These are phyloP conservation scores for Schizothorax lantsangensis DNA, from an alignment of 2,797 vertebrate genomes.

Conservation along the genomic window DNA sequence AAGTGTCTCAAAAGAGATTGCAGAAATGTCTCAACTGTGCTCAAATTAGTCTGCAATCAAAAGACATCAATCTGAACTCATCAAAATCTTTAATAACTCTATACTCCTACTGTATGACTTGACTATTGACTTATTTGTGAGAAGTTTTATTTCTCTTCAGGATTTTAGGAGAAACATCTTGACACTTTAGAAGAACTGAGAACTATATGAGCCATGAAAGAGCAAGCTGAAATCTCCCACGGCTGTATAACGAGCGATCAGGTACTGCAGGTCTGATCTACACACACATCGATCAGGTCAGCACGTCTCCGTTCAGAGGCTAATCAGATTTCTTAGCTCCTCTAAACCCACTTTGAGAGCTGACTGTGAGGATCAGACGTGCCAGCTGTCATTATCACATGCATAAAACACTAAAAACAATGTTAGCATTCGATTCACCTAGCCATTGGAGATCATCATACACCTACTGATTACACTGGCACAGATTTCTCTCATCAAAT, in stretches of 20 bases:
- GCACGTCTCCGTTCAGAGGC: slow-evolving; percentile 76
- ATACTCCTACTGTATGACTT: not conserved
- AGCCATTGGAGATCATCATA: not conserved
- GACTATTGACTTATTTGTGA: not conserved
- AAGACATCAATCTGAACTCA: not conserved
- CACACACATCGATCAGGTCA: slow-evolving; percentile 75
- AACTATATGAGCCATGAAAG: not conserved
- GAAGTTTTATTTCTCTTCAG: too few species aligned
- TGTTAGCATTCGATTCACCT: slow-evolving; percentile 78
- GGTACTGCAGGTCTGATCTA: not conserved
- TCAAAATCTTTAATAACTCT: not conserved
- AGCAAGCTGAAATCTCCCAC: not conserved
- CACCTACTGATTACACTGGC: not conserved
- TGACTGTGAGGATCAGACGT: slow-evolving; percentile 87
- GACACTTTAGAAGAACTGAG: not conserved
- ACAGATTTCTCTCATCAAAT: not conserved
- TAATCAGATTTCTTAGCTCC: slow-evolving; percentile 92
- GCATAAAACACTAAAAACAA: slow-evolving; percentile 72
- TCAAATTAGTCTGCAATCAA: not conserved
- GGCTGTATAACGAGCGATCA: not conserved
- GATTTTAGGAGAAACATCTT: not conserved
- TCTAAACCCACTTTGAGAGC: slow-evolving; percentile 88
- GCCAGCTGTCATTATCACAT: slow-evolving; percentile 87
- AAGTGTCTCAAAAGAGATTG: too few species aligned
- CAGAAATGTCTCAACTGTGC: not conserved